Evolutionary conservation across 2,113 vertebrate species (phyloP).

Genomic region (Toxostoma redivivum): DNA sequence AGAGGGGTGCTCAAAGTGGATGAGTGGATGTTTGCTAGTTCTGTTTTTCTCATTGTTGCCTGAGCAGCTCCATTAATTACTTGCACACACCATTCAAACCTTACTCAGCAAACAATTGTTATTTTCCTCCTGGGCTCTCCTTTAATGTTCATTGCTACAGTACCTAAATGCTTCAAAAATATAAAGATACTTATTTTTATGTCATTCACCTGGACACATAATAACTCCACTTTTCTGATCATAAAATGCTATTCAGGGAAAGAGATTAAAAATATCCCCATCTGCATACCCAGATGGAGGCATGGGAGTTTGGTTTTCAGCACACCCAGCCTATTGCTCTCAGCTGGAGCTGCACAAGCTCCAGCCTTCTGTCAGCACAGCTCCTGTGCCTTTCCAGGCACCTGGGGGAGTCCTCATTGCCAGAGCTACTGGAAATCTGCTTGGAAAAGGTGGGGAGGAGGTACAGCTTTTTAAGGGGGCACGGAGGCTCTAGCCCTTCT

Average conservation of each 20-base stretch:
- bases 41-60: neutral
- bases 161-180: neutral
- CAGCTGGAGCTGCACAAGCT: neutral
- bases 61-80: neutral
- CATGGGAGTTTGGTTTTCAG: neutral
- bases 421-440: neutral
- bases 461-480: neutral
- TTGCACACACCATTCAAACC: neutral
- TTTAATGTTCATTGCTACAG: neutral
- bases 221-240: neutral
- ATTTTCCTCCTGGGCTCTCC: neutral
- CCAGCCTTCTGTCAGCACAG: neutral
- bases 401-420: accelerated
- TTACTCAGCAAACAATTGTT: neutral
- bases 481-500: neutral
- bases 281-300: neutral
- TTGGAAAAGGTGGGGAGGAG: neutral
- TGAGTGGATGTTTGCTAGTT: neutral
- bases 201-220: neutral
- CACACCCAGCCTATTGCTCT: neutral
- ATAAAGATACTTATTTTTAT: neutral
- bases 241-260: neutral
- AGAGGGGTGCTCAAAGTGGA: neutral
- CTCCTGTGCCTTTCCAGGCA: neutral
- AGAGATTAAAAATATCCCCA: neutral